phyloP scores from a whole-genome alignment of 64 coral and sea anemone genomes.

The Montipora cactus region DNA sequence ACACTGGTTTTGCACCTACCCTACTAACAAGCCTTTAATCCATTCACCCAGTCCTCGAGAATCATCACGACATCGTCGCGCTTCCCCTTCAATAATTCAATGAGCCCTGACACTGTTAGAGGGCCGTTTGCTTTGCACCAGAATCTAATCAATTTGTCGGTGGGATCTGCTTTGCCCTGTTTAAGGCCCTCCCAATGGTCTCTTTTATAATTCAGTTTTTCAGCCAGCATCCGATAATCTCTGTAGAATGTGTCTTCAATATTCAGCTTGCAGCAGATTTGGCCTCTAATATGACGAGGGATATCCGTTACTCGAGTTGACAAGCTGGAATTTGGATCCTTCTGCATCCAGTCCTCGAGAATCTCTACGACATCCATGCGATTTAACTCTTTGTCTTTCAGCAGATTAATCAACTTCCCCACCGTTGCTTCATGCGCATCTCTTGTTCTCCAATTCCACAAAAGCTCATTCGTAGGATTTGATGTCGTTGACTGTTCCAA shows the following conservation, averaged over 20 bases:
- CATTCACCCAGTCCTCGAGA: slow-evolving; percentile 6
- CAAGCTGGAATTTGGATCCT: background rate
- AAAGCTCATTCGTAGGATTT: background rate
- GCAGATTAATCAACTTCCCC: background rate
- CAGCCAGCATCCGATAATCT: background rate
- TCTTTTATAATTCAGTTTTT: background rate
- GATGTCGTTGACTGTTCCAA: background rate
- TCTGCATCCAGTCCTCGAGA: background rate
- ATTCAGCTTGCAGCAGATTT: background rate
- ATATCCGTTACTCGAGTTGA: background rate
- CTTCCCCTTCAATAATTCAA: background rate
- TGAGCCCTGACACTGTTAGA: slow-evolving; percentile 4
- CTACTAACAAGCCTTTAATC: background rate
- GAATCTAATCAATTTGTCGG: background rate
- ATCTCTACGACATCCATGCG: background rate
- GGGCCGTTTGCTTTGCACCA: background rate
- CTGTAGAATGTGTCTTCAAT: background rate
- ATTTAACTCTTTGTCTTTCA: background rate
- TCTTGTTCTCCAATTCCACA: background rate
- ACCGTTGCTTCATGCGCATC: background rate
- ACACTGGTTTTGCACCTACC: background rate
- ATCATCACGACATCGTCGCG: background rate
- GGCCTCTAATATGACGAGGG: background rate
- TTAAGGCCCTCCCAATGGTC: background rate
- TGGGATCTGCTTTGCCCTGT: slow-evolving; percentile 9